Base-by-base conservation (phyloP, 2,113 vertebrate genomes). In the Monarcha castaneiventris region DNA sequence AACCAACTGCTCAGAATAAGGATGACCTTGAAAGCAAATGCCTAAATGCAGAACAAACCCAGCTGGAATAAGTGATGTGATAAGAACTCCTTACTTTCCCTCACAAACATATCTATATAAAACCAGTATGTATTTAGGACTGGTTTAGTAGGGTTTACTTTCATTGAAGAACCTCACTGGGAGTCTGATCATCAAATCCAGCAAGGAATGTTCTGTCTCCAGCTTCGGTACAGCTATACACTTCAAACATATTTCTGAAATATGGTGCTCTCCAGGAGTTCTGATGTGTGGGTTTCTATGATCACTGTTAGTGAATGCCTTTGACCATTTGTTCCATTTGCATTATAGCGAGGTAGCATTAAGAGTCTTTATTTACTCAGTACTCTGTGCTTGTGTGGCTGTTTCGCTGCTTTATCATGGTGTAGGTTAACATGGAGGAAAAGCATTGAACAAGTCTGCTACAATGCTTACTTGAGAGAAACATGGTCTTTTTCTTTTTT, bases 211-310 rank as follows among this genome's bases (percentile, higher is more conserved):
- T 89, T 93, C 95, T 86, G 61, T 83, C 77, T 91, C 78, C 51
- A 56, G 84, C 85, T 95, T 89, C 0, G 21, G 87, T 89, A 90
- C 82, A 91, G 77, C 74, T 73, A 2, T 26, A 39, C 89, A 56
- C 64, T 94, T 94, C 62, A 59, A 75, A 94, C 74, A 80, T 58
- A 80, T 13, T 84, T 79, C 87, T 85, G 93, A 97, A 93, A 93
- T 96, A 97, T 97, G 98, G 98, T 98, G 98, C 98, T 98, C 89
- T 95, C 75, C 75, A 79, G 91, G 71, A 94, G 90, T 96, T 96
- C 95, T 85, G 61, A 63, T 48, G 48, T 61, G 55, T 81, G 83
- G 88, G 68, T 56, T 87, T 91, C 87, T 68, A 1, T 37, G 62
- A 66, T 88, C 22, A 30, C 44, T 86, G 33, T 66, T 83, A 88